Evolutionary conservation across 2,888 invertebrate genomes (phyloP).

Genomic region (Athrips mouffetella): DNA sequence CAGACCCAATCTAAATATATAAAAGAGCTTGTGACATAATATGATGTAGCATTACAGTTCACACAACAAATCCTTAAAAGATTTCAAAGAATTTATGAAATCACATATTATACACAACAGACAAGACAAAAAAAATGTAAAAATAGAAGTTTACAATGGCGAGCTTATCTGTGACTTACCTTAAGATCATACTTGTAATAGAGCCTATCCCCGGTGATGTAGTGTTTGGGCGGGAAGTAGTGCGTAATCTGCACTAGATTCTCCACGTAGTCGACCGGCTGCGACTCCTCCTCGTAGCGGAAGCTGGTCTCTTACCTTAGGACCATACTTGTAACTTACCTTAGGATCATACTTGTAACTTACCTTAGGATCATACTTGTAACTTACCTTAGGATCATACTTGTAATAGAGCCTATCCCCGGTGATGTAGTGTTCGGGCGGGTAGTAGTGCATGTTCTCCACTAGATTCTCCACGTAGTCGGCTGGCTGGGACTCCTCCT

Average conservation of each 20-base stretch:
- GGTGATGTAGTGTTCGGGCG: constrained; percentile 86
- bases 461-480: constrained; percentile 88
- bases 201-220: constrained; percentile 85
- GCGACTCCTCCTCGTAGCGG: constrained; percentile 83
- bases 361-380: too few species aligned
- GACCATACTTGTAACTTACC: too few species aligned
- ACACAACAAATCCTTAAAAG: too few species aligned
- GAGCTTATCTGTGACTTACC: too few species aligned
- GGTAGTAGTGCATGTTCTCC: constrained; percentile 88
- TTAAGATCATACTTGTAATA: constrained; percentile 89
- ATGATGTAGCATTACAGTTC: too few species aligned
- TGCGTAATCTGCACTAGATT: constrained; percentile 87
- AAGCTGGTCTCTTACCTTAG: constrained; percentile 86
- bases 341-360: not conserved
- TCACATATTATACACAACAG: too few species aligned
- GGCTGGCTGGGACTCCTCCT: constrained; percentile 82
- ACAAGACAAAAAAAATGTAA: too few species aligned
- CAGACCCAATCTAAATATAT: too few species aligned
- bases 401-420: constrained; percentile 86
- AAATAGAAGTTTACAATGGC: too few species aligned
- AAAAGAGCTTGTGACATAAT: too few species aligned
- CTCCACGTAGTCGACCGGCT: constrained; percentile 88
- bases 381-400: too few species aligned
- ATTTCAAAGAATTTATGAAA: too few species aligned
- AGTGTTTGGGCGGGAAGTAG: constrained; percentile 86